Base-by-base conservation (phyloP, 2,113 vertebrate genomes). In the Nothoprocta pentlandii region DNA sequence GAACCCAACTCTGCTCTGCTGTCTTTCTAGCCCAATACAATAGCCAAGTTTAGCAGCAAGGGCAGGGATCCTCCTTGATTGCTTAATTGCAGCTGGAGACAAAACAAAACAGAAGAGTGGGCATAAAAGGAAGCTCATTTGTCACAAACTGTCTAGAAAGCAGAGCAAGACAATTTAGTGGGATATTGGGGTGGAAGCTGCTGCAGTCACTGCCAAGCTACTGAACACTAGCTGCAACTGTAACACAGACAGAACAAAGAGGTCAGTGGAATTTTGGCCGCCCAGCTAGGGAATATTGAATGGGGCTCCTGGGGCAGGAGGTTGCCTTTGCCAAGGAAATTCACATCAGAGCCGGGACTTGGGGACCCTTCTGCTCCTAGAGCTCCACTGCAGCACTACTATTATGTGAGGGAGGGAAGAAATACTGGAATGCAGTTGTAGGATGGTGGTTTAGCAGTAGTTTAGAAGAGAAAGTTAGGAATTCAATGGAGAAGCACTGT, bases 101-200 rank as follows among this genome's bases (percentile, higher is more conserved):
- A 53, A 73, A 92, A 85, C 59, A 58, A 53, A n/a, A 89, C 22
- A 63, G 25, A 34, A 85, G 44, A 76, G 49, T 30, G 32, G 53
- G 46, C 59, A 34, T 64, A 62, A 32, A 69, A 61, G 70, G 54
- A 32, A 46, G 32, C 68, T 95, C 92, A 90, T 94, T 95, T 92
- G 68, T 95, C 93, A 96, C 83, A 93, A 34, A 41, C 32, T 86
- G 85, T 90, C 90, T 92, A 59, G 90, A 91, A 85, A 93, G 75
- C 39, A 42, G 49, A 71, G 36, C 39, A n/a, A 67, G 30, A 9
- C 66, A 84, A 42, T 53, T 74, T 41, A 28, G 58, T 71, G 74
- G 39, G 67, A 44, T 23, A 34, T 44, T 32, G 23, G 41, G 23
- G 25, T 17, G 17, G 69, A 53, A 30, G 26, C n/a, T 42, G 26